These are phyloP conservation scores for Bombus cullumanus DNA, from an alignment of 1,140 invertebrate genomes.

Conservation along the genomic window DNA sequence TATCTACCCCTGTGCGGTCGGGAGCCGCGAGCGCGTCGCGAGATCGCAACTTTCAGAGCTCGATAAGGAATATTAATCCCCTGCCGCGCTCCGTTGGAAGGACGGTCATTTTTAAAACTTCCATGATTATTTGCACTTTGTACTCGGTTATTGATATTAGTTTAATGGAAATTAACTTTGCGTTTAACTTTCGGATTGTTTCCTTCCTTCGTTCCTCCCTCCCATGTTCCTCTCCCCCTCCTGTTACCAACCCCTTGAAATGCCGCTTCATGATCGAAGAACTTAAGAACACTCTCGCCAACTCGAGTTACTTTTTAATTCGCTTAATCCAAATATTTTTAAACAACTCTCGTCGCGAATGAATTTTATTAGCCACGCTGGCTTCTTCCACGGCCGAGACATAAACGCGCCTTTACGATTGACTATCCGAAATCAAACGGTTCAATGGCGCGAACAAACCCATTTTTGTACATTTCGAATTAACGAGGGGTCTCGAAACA, in stretches of 20 bases:
- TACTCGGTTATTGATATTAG: conserved; percentile 45
- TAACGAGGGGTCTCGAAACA: background rate
- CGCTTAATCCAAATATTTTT: conserved; percentile 29
- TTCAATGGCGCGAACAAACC: background rate
- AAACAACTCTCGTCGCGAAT: conserved; percentile 8
- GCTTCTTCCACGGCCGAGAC: background rate
- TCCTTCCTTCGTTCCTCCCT: background rate
- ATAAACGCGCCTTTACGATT: background rate
- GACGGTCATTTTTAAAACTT: conserved; percentile 40
- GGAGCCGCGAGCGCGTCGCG: conserved; percentile 11
- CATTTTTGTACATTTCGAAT: background rate
- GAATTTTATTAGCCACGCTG: background rate
- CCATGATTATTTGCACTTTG: conserved; percentile 38
- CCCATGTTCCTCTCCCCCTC: background rate
- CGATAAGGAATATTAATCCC: conserved; percentile 49
- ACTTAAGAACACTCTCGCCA: conserved; percentile 13
- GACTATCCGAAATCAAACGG: background rate
- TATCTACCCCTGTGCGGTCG: conserved; percentile 19
- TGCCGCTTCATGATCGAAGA: background rate
- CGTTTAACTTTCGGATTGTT: conserved; percentile 40
- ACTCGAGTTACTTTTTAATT: conserved; percentile 39
- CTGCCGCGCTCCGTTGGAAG: background rate
- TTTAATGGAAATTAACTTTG: conserved; percentile 42
- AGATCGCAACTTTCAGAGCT: conserved; percentile 29
- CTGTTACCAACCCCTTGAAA: background rate